Evolutionary conservation across 2,797 vertebrate genomes (phyloP).

Genomic region (Phylloscopus collybita): DNA sequence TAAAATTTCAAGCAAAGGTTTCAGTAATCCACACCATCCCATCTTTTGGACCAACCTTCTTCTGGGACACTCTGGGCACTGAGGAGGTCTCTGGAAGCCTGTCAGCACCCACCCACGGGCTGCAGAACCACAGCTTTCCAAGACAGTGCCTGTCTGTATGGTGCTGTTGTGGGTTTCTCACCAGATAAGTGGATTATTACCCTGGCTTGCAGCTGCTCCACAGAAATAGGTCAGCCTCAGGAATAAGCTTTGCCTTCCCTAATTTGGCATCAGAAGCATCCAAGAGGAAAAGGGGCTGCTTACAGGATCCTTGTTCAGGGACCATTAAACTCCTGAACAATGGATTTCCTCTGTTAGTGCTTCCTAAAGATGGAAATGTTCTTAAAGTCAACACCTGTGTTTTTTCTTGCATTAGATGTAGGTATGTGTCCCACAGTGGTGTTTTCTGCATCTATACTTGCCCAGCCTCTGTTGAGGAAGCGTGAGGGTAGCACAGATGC

Average conservation of each 20-base stretch:
- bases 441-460: not conserved
- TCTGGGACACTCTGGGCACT: not conserved
- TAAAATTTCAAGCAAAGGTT: not conserved
- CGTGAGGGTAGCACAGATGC: accelerated
- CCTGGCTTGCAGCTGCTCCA: constrained; percentile 44
- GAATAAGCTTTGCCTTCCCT: constrained; percentile 2
- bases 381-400: not conserved
- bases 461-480: not conserved
- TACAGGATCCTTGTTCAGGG: not conserved
- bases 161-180: constrained; percentile 43
- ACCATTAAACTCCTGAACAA: not conserved
- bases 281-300: constrained; percentile 22
- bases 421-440: not conserved
- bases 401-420: not conserved
- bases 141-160: not conserved
- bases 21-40: not conserved
- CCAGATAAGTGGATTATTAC: constrained; percentile 39
- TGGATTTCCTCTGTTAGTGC: not conserved
- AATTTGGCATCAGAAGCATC: constrained; percentile 1
- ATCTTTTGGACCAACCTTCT: not conserved
- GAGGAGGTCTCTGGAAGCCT: not conserved
- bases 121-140: not conserved
- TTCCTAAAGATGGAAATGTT: not conserved
- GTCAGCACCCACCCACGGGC: not conserved
- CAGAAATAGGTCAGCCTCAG: constrained; percentile 50